Conservation (phyloP, 23 tunicate species). For the Halocynthia roretzi region DNA sequence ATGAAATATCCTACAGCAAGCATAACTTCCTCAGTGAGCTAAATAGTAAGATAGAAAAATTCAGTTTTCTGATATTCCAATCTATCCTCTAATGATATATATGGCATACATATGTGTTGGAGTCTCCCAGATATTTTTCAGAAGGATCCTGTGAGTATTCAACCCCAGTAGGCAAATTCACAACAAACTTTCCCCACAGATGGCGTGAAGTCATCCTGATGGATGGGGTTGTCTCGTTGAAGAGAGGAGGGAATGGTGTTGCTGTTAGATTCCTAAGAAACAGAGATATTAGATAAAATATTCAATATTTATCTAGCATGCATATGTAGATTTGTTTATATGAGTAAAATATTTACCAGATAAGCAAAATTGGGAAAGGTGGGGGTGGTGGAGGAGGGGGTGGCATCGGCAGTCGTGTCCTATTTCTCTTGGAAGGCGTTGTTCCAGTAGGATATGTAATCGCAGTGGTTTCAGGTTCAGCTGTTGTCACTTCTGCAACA, state of each 20-base stretch:
- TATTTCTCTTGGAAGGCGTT: constrained; percentile 3
- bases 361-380: constrained; percentile 11
- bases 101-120: neutral
- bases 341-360: neutral
- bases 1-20: neutral
- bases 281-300: neutral
- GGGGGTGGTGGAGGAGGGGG: constrained; percentile 40
- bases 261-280: neutral
- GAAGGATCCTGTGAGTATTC: neutral
- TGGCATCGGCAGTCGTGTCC: constrained; percentile 39
- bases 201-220: neutral
- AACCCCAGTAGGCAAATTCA: neutral
- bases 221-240: no score
- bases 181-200: constrained; percentile 10
- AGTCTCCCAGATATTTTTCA: neutral
- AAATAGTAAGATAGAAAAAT: neutral
- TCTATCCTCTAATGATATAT: neutral
- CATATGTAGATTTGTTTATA: neutral
- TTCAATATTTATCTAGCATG: no score
- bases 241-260: neutral
- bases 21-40: neutral
- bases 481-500: neutral
- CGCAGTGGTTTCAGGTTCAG: neutral
- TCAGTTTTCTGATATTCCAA: neutral
- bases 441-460: neutral